phyloP scores from a whole-genome alignment of 2,888 invertebrate species.

The Deilephila elpenor region DNA sequence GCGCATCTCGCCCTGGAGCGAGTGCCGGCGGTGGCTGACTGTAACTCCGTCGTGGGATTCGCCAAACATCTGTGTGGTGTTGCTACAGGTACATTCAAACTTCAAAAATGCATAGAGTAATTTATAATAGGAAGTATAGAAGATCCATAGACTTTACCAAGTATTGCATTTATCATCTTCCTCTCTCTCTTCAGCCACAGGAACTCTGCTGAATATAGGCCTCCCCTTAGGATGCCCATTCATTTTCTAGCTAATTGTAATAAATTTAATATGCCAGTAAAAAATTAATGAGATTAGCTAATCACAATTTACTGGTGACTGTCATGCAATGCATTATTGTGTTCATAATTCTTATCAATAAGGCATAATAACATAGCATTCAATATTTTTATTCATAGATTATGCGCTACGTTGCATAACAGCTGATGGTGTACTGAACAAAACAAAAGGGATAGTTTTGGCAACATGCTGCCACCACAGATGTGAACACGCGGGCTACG shows the following conservation, averaged over 20 bases:
- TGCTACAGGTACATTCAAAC: constrained; percentile 87
- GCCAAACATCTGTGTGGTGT: constrained; percentile 96
- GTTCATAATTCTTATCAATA: too few relatives aligned
- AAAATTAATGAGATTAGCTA: too few relatives aligned
- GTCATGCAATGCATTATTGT: too few relatives aligned
- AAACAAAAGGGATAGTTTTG: constrained; percentile 86
- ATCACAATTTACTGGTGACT: too few relatives aligned
- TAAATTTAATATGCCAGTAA: too few relatives aligned
- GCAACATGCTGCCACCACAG: constrained; percentile 97
- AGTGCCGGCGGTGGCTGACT: constrained; percentile 62
- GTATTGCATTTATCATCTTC: too few relatives aligned
- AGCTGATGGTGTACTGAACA: constrained; percentile 62
- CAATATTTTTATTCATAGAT: constrained; percentile 77
- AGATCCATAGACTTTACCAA: too few relatives aligned
- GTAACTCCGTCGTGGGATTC: constrained; percentile 87
- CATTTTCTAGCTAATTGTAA: too few relatives aligned
- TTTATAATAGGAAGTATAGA: too few relatives aligned
- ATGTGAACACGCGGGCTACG: constrained; percentile 89
- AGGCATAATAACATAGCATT: neutral
- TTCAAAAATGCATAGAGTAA: too few relatives aligned
- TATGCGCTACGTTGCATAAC: constrained; percentile 89
- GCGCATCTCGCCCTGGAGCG: constrained; percentile 88
- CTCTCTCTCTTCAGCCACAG: neutral
- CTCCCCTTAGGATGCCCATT: too few relatives aligned
- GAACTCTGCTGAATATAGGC: too few relatives aligned